These are phyloP conservation scores for Aleadryas rufinucha DNA, from an alignment of 2,113 vertebrate species.

Conservation along the genomic window DNA sequence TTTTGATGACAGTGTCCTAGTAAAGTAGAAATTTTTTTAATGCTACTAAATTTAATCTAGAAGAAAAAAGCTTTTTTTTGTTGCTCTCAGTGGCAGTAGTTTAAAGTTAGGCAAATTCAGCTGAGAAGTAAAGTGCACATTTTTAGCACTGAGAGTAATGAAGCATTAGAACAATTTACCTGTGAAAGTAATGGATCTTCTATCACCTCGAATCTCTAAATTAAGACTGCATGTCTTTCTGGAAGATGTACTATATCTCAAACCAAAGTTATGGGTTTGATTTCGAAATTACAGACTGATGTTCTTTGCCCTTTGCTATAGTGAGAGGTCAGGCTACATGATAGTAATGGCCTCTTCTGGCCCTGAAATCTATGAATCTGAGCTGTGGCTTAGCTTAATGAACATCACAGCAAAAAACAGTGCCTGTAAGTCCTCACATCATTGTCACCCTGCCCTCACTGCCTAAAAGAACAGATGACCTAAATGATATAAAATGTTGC, in stretches of 20 bases:
- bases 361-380: not conserved
- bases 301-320: not conserved
- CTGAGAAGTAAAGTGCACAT: not conserved
- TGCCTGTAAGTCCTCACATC: not conserved
- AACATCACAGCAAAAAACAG: not conserved
- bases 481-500: not conserved
- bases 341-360: not conserved
- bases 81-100: not conserved
- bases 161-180: slow-evolving; percentile 31
- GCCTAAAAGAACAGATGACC: not conserved
- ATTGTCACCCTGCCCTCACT: not conserved
- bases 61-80: not conserved
- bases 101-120: slow-evolving; percentile 18
- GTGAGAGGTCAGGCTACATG: not conserved
- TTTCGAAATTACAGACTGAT: not conserved
- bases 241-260: not conserved
- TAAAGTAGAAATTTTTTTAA: not conserved
- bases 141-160: slow-evolving; percentile 13
- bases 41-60: not conserved
- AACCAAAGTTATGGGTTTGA: slow-evolving; percentile 15
- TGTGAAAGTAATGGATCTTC: slow-evolving; percentile 29
- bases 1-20: not conserved
- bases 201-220: not conserved
- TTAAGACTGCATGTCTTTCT: not conserved
- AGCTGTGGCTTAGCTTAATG: not conserved